Base-by-base conservation (phyloP, 1,140 invertebrate genomes). In the Saccostrea cuccullata region DNA sequence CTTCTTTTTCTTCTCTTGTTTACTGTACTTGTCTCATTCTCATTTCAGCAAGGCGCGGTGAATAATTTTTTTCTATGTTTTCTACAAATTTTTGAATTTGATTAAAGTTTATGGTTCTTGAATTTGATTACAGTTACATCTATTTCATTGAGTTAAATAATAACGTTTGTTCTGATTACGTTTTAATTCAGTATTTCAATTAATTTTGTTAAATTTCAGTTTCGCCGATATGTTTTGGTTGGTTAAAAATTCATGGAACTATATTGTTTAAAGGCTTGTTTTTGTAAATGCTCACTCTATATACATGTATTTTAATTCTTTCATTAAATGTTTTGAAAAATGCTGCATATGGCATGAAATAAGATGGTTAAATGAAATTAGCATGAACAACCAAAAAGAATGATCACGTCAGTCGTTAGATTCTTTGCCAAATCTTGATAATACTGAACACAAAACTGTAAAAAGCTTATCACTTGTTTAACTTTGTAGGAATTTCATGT, bases 221-320 rank as follows among this genome's bases (percentile, higher is more conserved):
- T 84, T 84, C 56, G 83, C 83, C 23, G 70, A 36, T 77, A 77
- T 77, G 23, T 15, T 77, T 77, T 77, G 70, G 70, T 77, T 77
- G 70, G 70, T 77, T 77, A 15, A 77, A 77, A 77, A 30, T 30
- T 30, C 30, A 36, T 23, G 26, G 17, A 64, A 64, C 15, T 20
- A 36, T 36, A 36, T 64, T 64, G 17, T 64, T 64, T 17, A 20
- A 64, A 20, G 17, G n/a, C 15, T 20, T 64, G 15, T 17, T 20
- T 64, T 64, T 64, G 58, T 64, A 64, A 64, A 64, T 64, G 15
- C 17, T 64, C 58, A 64, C 58, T 64, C 5, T 0, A 5, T 64
- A 64, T 64, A n/a, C n/a, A n/a, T n/a, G n/a, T n/a, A 64, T 17
- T 64, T 60, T 20, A 20, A 64, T 64, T 64, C n/a, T 17, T 17